phyloP scores from a whole-genome alignment of 1,140 invertebrate genomes.

The Diabrotica virgifera region DNA sequence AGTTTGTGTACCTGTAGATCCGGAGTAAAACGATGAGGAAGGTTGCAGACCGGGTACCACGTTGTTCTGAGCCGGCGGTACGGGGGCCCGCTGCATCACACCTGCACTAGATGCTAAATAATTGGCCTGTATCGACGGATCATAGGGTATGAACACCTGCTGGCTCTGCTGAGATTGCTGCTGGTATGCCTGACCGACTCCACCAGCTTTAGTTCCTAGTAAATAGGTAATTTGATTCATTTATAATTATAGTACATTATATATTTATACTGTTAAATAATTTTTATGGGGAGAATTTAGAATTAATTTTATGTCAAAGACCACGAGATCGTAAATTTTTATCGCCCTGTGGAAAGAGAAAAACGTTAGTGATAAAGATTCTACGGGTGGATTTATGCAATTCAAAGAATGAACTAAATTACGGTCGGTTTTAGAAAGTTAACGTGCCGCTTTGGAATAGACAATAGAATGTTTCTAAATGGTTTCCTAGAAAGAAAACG shows the following conservation, averaged over 20 bases:
- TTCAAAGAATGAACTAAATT: too few relatives aligned
- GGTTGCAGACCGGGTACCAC: slow-evolving; percentile 45
- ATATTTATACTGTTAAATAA: too few relatives aligned
- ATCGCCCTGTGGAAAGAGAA: too few relatives aligned
- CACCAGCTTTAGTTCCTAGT: slow-evolving; percentile 46
- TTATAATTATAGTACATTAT: slow-evolving; percentile 8
- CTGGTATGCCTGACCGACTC: slow-evolving; percentile 46
- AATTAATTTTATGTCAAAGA: too few relatives aligned
- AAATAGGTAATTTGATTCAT: slow-evolving; percentile 6
- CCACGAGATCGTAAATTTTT: too few relatives aligned
- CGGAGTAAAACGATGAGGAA: slow-evolving; percentile 48
- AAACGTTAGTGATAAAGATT: too few relatives aligned
- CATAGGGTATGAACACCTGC: slow-evolving; percentile 47
- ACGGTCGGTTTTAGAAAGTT: too few relatives aligned
- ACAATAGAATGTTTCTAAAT: too few relatives aligned
- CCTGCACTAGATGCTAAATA: slow-evolving; percentile 42
- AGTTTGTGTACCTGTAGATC: slow-evolving; percentile 45
- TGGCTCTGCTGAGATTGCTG: slow-evolving; percentile 47
- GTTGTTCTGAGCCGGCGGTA: slow-evolving; percentile 43
- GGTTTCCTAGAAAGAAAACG: too few relatives aligned
- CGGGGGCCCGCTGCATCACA: slow-evolving; percentile 46
- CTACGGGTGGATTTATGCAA: too few relatives aligned
- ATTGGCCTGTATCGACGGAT: slow-evolving; percentile 43
- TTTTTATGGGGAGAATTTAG: too few relatives aligned
- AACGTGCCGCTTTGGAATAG: too few relatives aligned